These are phyloP conservation scores for Ivindomyrus marchei DNA, from an alignment of 2,113 vertebrate genomes.

Conservation along the genomic window DNA sequence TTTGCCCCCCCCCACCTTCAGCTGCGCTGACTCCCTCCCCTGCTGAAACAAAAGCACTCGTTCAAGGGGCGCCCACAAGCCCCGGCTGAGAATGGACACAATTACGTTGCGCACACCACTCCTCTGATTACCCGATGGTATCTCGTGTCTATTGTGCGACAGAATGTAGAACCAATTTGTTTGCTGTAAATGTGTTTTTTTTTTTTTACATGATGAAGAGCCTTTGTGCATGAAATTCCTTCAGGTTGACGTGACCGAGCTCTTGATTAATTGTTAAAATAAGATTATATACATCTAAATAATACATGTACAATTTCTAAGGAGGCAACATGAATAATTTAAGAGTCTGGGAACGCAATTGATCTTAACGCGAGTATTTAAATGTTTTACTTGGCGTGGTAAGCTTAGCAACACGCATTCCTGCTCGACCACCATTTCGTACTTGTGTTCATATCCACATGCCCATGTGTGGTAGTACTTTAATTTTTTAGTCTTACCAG, in stretches of 20 bases:
- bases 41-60: not conserved
- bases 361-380: slow-evolving; percentile 37
- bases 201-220: slow-evolving; percentile 15
- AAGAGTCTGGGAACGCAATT: slow-evolving; percentile 31
- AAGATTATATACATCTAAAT: slow-evolving; percentile 40
- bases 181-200: slow-evolving; percentile 25
- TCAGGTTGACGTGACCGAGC: not conserved
- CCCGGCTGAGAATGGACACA: not conserved
- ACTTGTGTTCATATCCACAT: not conserved
- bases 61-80: not conserved
- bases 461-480: not conserved
- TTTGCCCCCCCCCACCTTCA: too few species aligned
- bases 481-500: not conserved
- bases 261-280: slow-evolving; percentile 33
- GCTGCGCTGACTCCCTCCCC: not conserved
- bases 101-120: not conserved
- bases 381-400: slow-evolving; percentile 14
- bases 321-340: slow-evolving; percentile 39
- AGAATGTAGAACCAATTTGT: slow-evolving; percentile 32
- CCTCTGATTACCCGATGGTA: slow-evolving; percentile 4
- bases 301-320: slow-evolving; percentile 42
- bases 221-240: not conserved
- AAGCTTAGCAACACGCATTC: slow-evolving; percentile 20
- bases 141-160: not conserved
- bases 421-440: not conserved